phyloP scores from a whole-genome alignment of 2,113 vertebrate species.

The Phaethon lepturus region DNA sequence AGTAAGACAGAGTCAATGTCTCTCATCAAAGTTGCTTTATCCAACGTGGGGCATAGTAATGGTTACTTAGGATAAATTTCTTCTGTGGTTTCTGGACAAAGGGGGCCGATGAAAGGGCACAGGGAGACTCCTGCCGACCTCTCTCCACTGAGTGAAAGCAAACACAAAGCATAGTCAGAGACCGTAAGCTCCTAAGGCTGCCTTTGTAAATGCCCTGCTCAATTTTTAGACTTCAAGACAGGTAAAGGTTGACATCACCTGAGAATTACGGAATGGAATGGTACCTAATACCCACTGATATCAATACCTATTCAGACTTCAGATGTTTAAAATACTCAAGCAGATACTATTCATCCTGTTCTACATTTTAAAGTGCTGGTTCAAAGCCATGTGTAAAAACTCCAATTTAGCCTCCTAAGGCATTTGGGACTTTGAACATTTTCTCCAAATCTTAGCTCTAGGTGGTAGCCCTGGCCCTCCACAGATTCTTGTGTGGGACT shows the following conservation, averaged over 20 bases:
- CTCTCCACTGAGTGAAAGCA: background rate
- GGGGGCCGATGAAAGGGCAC: background rate
- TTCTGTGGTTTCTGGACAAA: background rate
- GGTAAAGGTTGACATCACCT: background rate
- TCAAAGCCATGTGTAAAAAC: background rate
- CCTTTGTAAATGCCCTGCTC: background rate
- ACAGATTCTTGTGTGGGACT: background rate
- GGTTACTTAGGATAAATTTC: background rate
- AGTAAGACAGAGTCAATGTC: background rate
- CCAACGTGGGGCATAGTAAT: background rate
- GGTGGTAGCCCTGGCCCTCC: background rate
- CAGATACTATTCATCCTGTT: background rate
- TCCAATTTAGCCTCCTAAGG: background rate
- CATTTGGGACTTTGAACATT: background rate
- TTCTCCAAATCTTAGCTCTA: background rate
- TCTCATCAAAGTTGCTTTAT: background rate
- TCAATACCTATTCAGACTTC: background rate
- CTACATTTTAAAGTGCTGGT: background rate
- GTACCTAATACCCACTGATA: background rate
- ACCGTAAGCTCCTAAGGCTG: background rate
- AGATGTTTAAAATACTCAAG: background rate
- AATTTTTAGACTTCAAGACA: background rate
- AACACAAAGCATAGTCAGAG: background rate
- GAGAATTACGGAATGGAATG: background rate
- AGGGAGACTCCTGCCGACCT: background rate